Evolutionary conservation across 2,797 vertebrate species (phyloP).

Genomic region (Lithobates pipiens): DNA sequence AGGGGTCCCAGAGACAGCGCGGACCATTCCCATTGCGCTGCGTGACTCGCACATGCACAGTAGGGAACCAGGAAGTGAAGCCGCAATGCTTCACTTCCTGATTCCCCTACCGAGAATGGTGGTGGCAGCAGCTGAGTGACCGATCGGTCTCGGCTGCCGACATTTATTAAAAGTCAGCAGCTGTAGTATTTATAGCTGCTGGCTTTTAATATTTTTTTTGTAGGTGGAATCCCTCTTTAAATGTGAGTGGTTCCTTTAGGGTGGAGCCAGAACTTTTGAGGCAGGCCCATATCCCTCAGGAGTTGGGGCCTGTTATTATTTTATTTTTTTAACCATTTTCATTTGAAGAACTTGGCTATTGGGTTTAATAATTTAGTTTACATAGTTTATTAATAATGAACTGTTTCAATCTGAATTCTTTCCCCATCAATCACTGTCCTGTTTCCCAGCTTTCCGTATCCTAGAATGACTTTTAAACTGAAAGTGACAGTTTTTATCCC

Average conservation of each 20-base stretch:
- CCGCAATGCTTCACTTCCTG: too few relatives aligned
- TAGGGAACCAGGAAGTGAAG: too few relatives aligned
- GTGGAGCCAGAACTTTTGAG: slow-evolving; percentile 54
- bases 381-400: slow-evolving; percentile 58
- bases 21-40: too few relatives aligned
- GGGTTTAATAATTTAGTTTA: slow-evolving; percentile 61
- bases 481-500: slow-evolving; percentile 60
- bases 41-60: too few relatives aligned
- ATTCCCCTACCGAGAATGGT: too few relatives aligned
- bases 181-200: too few relatives aligned
- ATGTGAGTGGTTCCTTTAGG: slow-evolving; percentile 60
- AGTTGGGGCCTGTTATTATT: slow-evolving; percentile 24
- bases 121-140: too few relatives aligned
- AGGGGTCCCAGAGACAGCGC: too few relatives aligned
- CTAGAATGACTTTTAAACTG: slow-evolving; percentile 58
- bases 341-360: slow-evolving; percentile 49
- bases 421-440: slow-evolving; percentile 31
- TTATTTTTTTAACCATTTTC: slow-evolving; percentile 56
- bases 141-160: too few relatives aligned
- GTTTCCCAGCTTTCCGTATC: slow-evolving; percentile 15
- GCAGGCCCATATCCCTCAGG: slow-evolving; percentile 29
- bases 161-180: too few relatives aligned
- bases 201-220: too few relatives aligned
- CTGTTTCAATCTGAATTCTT: slow-evolving; percentile 57
- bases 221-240: too few relatives aligned